phyloP scores from a whole-genome alignment of 92 coral and sea anemone species.

The Palythoa caribaeorum region DNA sequence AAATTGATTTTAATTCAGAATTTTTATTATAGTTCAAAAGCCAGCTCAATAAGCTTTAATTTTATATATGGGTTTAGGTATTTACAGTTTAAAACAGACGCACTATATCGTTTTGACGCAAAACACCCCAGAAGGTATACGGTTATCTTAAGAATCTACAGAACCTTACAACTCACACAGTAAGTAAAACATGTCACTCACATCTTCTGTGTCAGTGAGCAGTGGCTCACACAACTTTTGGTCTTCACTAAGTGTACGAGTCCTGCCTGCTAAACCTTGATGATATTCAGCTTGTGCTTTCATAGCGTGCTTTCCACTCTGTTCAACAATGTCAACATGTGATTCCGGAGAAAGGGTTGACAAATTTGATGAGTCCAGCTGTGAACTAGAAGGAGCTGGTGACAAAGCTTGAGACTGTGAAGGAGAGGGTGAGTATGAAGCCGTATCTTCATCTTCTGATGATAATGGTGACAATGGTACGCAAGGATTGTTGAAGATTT shows the following conservation, averaged over 20 bases:
- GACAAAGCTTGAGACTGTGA: conserved; percentile 73
- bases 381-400: conserved; percentile 70
- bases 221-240: conserved; percentile 43
- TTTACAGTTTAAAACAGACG: too few relatives aligned
- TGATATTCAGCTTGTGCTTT: conserved; percentile 51
- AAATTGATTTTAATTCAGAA: too few relatives aligned
- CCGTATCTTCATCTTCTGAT: conserved; percentile 79
- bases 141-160: background rate
- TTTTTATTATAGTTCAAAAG: too few relatives aligned
- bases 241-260: conserved; percentile 12
- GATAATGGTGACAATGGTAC: conserved; percentile 76
- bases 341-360: conserved; percentile 73
- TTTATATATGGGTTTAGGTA: too few relatives aligned
- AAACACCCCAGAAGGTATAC: too few relatives aligned
- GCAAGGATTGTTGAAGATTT: conserved; percentile 84
- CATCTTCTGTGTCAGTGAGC: conserved; percentile 53
- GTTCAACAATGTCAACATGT: conserved; percentile 52
- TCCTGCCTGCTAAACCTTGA: conserved; percentile 20
- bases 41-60: too few relatives aligned
- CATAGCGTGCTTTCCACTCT: conserved; percentile 61
- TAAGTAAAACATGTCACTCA: conserved; percentile 49
- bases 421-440: conserved; percentile 76
- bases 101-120: too few relatives aligned
- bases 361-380: conserved; percentile 57
- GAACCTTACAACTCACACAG: conserved; percentile 40